Conservation (phyloP, 2,888 invertebrate genomes). For the Nineta flava region DNA sequence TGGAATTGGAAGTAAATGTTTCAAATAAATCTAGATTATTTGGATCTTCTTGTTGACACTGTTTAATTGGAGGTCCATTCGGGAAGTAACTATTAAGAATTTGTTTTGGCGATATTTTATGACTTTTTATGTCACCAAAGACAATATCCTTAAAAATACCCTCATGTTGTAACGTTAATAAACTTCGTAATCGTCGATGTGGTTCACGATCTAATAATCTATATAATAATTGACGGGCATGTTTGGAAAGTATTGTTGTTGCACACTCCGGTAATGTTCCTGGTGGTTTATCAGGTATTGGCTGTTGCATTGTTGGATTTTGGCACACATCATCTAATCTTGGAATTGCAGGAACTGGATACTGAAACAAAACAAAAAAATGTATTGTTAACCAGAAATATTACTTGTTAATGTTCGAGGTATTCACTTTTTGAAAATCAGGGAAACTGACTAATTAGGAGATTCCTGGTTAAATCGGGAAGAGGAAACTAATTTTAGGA, state of each 20-base stretch:
- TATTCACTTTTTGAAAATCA: no score
- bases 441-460: no score
- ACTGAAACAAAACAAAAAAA: not conserved
- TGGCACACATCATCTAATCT: not conserved
- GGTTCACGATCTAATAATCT: conserved; percentile 1
- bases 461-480: no score
- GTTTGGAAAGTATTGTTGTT: not conserved
- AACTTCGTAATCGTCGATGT: not conserved
- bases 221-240: not conserved
- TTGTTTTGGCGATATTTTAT: not conserved
- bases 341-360: not conserved
- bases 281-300: not conserved
- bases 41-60: not conserved
- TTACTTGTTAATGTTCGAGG: no score
- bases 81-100: not conserved
- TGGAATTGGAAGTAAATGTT: not conserved
- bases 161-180: not conserved
- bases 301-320: not conserved
- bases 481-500: no score
- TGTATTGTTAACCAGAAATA: not conserved
- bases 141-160: conserved; percentile 1
- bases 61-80: not conserved
- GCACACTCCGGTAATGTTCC: not conserved
- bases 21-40: not conserved
- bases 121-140: not conserved